Percentiles rank a stretch among this genome's conserved stretches.
These are phyloP conservation scores for Vanessa tameamea DNA, from an alignment of 1,140 invertebrate species.

Conservation along the genomic window DNA sequence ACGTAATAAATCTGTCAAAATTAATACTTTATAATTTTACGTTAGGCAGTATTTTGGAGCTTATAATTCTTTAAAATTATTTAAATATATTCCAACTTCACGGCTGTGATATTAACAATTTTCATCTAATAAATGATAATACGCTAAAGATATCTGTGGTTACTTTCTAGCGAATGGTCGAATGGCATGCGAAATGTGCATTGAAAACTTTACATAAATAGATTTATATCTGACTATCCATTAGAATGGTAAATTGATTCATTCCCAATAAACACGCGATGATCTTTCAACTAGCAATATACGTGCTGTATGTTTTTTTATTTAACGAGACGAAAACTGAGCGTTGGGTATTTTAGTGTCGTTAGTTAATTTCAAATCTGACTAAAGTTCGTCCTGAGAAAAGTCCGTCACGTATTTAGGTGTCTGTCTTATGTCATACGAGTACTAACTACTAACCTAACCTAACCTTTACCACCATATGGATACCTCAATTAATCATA, in stretches of 20 bases:
- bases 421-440: too few relatives aligned
- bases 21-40: too few relatives aligned
- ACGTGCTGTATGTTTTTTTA: not conserved
- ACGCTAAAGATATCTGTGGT: conserved; percentile 26
- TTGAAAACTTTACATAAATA: conserved; percentile 71
- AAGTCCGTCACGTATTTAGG: too few relatives aligned
- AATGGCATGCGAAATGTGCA: conserved; percentile 64
- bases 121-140: conserved; percentile 37
- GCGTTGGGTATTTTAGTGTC: not conserved
- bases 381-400: too few relatives aligned
- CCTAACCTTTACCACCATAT: too few relatives aligned
- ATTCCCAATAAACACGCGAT: conserved; percentile 52
- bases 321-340: not conserved
- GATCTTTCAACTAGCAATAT: conserved; percentile 34
- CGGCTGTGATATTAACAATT: conserved; percentile 12
- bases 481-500: too few relatives aligned
- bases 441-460: too few relatives aligned
- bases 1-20: too few relatives aligned
- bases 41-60: too few relatives aligned
- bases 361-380: too few relatives aligned
- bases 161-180: conserved; percentile 1
- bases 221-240: conserved; percentile 66
- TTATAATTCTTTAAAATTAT: too few relatives aligned
- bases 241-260: conserved; percentile 57
- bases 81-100: not conserved